Evolutionary conservation across 2,113 vertebrate genomes (phyloP), one percentile per base, ranked within the genome.

Genomic region (Callospermophilus lateralis): DNA sequence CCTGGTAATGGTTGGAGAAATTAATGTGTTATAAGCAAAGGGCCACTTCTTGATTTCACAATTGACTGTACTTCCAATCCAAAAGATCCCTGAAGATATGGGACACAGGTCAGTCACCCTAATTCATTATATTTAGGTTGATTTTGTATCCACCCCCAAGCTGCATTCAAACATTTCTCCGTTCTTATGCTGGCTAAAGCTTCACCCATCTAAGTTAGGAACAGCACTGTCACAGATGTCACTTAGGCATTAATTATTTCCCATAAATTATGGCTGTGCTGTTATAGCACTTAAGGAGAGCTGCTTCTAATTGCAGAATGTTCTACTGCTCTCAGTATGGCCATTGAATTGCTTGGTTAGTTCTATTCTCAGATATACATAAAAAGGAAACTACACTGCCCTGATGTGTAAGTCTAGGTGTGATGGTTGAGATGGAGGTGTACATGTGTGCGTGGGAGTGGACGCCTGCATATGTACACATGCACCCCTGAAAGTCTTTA

Each of bases 231-330:
- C 72, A 6, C 0, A 55, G 26, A 19, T 61, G 32, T 73, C 34
- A 92, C 37, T 51, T 65, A 91, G 67, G 42, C 37, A 80, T 55
- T 91, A 58, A 81, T 86, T 86, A 53, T 81, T 92, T 92, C 67
- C 53, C 45, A 67, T 34, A 81, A 61, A 95, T 32, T 83, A 81
- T 6, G 4, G 72, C 30, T 68, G 8, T 30, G 51, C 67, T 77
- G 28, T 93, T 72, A 70, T 0, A 8, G n/a, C 61, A 76, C 20
- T 88, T 84, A 85, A 24, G 87, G 26, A 90, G 45, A 8, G 8
- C n/a, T 89, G 39, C 67, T 92, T 67, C 84, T 91, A 84, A 84
- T 45, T 84, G 37, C 16, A 68, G 30, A 92, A 81, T 65, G 73
- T 13, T 63, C 73, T 73, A 53, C 83, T 86, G 77, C 63, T 90